Evolutionary conservation across 2,888 invertebrate genomes (phyloP).

Genomic region (Leptothorax acervorum): DNA sequence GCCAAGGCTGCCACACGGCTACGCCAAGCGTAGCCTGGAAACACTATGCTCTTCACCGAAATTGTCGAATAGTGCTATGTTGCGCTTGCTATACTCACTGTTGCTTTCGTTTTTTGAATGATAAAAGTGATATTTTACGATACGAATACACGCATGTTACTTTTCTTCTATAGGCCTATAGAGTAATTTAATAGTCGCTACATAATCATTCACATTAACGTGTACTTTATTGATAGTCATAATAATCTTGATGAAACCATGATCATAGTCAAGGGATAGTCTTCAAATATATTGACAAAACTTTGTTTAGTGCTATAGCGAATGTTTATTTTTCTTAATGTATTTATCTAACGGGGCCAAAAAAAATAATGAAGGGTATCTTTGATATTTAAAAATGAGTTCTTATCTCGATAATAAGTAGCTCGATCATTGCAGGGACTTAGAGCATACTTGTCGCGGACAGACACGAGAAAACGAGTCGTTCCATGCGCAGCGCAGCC

Average conservation of each 20-base stretch:
- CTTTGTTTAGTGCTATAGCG: slow-evolving; percentile 4
- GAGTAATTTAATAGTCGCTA: neutral
- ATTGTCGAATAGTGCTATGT: slow-evolving; percentile 63
- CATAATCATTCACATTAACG: slow-evolving; percentile 6
- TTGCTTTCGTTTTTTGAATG: neutral
- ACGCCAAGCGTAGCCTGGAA: slow-evolving; percentile 62
- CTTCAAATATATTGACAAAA: neutral
- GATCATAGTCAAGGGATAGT: neutral
- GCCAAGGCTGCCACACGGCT: slow-evolving; percentile 80
- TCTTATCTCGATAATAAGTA: slow-evolving; percentile 45
- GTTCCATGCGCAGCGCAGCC: slow-evolving; percentile 41
- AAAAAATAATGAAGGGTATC: slow-evolving; percentile 44
- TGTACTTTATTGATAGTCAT: neutral
- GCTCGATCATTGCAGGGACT: slow-evolving; percentile 29
- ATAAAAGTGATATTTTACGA: slow-evolving; percentile 19
- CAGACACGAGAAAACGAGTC: slow-evolving; percentile 61
- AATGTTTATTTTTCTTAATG: neutral
- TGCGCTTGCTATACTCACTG: neutral
- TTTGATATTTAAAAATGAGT: slow-evolving; percentile 17
- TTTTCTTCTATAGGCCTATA: neutral
- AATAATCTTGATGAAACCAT: neutral
- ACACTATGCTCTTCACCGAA: slow-evolving; percentile 62
- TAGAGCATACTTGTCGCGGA: slow-evolving; percentile 40
- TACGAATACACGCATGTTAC: neutral
- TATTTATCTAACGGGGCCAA: neutral